Base-by-base conservation (phyloP, 2,888 invertebrate species). In the Eupithecia dodoneata region DNA sequence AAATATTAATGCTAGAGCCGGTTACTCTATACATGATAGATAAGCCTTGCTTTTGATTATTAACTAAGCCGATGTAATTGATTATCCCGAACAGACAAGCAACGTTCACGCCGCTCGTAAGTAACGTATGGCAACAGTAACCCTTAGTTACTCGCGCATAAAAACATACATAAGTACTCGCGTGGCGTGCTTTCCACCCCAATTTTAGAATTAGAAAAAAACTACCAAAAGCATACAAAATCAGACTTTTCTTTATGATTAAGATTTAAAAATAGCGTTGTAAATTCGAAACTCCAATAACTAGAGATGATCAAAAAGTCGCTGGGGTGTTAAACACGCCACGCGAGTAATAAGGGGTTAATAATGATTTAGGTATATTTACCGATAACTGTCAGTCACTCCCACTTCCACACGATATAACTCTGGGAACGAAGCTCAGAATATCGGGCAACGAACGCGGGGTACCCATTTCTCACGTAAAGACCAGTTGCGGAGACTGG, bases 381-480 rank as follows among this genome's bases (percentile, higher is more conserved):
- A 77, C 75, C 73, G 72, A 79, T 79, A 82, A 80, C 74, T 77
- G 79, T 80, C 74, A 80, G 79, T 82, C 75, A 82, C 80, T 83
- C 82, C 80, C 81, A 81, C 80, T 83, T 80, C 79, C 80, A 80
- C 77, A 80, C 81, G 77, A 80, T 77, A 88, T 90, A 86, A 85
- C 84, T 85, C 85, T 86, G 87, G 85, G 85, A 87, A 87, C 86
- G 83, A 85, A 86, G 85, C 76, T 55, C 18, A 84, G 87, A 89
- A 91, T 90, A 90, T 90, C 90, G 91, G 89, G 88, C 90, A 89
- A 87, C 85, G 88, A 86, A 85, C 88, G 85, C 85, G 82, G 83
- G 89, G 91, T 87, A 85, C 89, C 87, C 92, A 91, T 92, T 93
- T 93, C 93, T 93, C 94, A 93, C 91, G 91, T 89, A 86, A 85